A percentile compares a stretch with the other conserved stretches of the same genome.
These are phyloP conservation scores for Acrocephalus kingi DNA, from an alignment of 2,113 vertebrate species.

Conservation along the genomic window DNA sequence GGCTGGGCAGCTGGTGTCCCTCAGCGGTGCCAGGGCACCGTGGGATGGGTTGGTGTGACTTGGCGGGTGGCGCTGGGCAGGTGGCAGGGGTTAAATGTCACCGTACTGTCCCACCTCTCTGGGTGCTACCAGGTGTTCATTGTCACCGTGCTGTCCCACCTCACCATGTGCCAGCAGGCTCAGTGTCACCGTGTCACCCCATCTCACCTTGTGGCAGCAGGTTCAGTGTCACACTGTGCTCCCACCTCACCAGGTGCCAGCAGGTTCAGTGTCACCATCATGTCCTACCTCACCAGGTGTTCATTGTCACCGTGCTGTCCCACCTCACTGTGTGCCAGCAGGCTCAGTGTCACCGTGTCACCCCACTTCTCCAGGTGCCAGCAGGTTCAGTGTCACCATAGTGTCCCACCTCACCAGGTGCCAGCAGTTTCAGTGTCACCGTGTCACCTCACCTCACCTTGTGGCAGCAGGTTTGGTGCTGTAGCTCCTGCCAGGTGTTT, in stretches of 20 bases:
- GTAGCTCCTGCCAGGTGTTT: background rate
- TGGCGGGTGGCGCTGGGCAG: background rate
- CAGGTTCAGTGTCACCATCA: background rate
- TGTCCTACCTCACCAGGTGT: background rate
- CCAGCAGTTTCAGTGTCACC: no score
- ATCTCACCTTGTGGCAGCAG: rapidly evolving
- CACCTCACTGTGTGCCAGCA: no score
- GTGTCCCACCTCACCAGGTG: no score
- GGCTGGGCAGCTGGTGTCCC: background rate
- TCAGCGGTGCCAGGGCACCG: rapidly evolving
- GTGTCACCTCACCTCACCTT: no score
- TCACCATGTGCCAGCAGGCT: rapidly evolving
- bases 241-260: no score
- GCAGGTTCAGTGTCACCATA: no score
- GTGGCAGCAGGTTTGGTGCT: no score
- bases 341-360: background rate
- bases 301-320: no score
- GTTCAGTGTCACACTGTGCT: background rate
- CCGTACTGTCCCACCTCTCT: background rate
- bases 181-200: background rate
- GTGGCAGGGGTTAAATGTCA: background rate
- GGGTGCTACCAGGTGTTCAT: no score
- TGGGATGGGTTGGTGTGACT: background rate
- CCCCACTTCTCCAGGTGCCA: no score
- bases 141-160: background rate